These are phyloP conservation scores for Sebastes elongatus DNA, from an alignment of 2,797 vertebrate genomes.

Conservation along the genomic window DNA sequence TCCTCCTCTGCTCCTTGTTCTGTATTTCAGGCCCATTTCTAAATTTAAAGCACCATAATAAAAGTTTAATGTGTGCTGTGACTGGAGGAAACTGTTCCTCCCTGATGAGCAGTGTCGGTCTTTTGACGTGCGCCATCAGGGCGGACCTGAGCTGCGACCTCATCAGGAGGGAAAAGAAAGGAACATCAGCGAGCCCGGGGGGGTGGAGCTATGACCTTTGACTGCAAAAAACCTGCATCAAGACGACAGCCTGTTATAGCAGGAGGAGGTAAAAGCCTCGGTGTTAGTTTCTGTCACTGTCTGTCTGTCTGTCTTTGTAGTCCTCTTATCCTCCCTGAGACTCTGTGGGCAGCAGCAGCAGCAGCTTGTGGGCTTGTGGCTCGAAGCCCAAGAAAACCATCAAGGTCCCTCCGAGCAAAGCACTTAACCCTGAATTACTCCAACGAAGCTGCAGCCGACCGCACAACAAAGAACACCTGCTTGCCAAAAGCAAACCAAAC, in stretches of 20 bases:
- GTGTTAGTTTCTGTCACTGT: not conserved
- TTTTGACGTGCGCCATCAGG: slow-evolving; percentile 11
- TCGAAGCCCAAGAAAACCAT: not conserved
- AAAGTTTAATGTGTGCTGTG: slow-evolving; percentile 14
- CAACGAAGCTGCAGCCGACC: not conserved
- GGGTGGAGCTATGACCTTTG: not conserved
- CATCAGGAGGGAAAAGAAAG: slow-evolving; percentile 2
- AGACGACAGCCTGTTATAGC: not conserved
- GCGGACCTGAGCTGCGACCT: slow-evolving; percentile 15
- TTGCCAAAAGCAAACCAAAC: not conserved
- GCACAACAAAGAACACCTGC: not conserved
- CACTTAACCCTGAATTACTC: slow-evolving; percentile 7
- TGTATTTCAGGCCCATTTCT: not conserved
- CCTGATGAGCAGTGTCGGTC: slow-evolving; percentile 22
- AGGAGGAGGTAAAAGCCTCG: not conserved
- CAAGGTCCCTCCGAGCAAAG: not conserved
- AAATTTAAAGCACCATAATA: slow-evolving; percentile 8
- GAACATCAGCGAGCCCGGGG: not conserved
- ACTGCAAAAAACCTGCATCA: slow-evolving; percentile 19
- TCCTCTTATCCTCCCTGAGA: not conserved
- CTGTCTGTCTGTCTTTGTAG: not conserved
- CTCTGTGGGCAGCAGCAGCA: not conserved
- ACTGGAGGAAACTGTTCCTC: not conserved
- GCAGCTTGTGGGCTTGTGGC: not conserved
- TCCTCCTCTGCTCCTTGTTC: too few relatives aligned